Percentiles rank a stretch among this genome's conserved stretches.
Evolutionary conservation across 1,140 invertebrate genomes (phyloP).

Genomic region (Neodiprion lecontei): DNA sequence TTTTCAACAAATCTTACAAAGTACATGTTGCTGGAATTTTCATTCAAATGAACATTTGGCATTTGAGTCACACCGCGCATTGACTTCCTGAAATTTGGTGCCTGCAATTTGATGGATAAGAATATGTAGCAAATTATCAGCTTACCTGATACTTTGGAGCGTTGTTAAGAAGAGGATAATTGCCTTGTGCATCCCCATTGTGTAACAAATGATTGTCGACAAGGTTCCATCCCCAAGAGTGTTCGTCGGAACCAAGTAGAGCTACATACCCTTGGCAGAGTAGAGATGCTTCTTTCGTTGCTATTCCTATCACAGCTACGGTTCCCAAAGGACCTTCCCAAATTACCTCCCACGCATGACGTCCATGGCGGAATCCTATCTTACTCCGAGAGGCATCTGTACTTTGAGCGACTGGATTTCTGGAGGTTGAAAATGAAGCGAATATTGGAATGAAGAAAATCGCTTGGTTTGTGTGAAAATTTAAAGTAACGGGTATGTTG

Average conservation of each 20-base stretch:
- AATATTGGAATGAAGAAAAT: neutral
- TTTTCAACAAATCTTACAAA: too few relatives aligned
- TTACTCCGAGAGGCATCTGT: constrained; percentile 96
- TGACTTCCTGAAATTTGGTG: too few relatives aligned
- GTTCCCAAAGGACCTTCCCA: constrained; percentile 98
- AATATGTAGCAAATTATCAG: constrained; percentile 11
- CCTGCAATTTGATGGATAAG: neutral
- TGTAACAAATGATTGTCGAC: constrained; percentile 97
- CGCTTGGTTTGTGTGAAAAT: neutral
- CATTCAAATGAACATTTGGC: too few relatives aligned
- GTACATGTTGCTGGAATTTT: too few relatives aligned
- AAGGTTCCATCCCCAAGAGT: constrained; percentile 99
- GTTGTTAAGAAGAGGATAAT: constrained; percentile 95
- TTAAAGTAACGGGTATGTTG: neutral
- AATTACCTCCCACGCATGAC: constrained; percentile 98
- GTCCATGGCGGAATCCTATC: constrained; percentile 90
- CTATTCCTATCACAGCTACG: constrained; percentile 93
- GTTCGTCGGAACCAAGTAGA: constrained; percentile 91
- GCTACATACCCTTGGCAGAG: constrained; percentile 94
- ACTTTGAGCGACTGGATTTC: constrained; percentile 97
- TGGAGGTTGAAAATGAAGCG: constrained; percentile 39
- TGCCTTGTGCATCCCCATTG: constrained; percentile 94
- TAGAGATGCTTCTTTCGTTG: constrained; percentile 91
- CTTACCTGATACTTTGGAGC: constrained; percentile 96
- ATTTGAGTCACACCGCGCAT: too few relatives aligned